These are phyloP conservation scores for Hemicordylus capensis DNA, from an alignment of 2,113 vertebrate species.

Conservation along the genomic window DNA sequence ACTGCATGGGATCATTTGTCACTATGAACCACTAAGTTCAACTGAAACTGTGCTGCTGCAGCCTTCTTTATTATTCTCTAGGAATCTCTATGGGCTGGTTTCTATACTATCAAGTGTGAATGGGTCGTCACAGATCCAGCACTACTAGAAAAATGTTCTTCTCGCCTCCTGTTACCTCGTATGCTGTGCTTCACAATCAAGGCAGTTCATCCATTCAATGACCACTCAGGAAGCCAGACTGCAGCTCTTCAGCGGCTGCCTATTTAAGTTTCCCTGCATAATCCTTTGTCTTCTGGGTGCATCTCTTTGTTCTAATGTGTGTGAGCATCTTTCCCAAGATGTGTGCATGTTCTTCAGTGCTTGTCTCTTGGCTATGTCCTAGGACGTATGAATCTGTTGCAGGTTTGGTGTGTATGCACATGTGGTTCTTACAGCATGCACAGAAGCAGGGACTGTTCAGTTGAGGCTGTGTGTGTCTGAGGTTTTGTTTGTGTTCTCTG, in stretches of 20 bases:
- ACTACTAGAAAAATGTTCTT: not conserved
- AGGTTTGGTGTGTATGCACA: not conserved
- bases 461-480: not conserved
- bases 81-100: not conserved
- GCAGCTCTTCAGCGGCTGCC: not conserved
- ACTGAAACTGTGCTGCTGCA: not conserved
- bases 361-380: no score
- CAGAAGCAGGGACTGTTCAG: not conserved
- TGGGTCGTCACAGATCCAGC: not conserved
- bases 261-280: not conserved
- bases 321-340: not conserved
- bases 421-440: not conserved
- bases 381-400: no score
- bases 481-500: not conserved
- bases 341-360: not conserved
- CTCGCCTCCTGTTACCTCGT: not conserved
- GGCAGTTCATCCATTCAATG: not conserved
- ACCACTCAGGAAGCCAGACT: no score
- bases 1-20: no score
- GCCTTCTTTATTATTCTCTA: not conserved
- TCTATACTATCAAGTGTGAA: not conserved
- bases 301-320: not conserved
- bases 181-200: not conserved
- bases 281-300: no score
- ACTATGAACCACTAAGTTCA: not conserved